Conservation (phyloP, 1,140 invertebrate species). For the Eufriesea mexicana region DNA sequence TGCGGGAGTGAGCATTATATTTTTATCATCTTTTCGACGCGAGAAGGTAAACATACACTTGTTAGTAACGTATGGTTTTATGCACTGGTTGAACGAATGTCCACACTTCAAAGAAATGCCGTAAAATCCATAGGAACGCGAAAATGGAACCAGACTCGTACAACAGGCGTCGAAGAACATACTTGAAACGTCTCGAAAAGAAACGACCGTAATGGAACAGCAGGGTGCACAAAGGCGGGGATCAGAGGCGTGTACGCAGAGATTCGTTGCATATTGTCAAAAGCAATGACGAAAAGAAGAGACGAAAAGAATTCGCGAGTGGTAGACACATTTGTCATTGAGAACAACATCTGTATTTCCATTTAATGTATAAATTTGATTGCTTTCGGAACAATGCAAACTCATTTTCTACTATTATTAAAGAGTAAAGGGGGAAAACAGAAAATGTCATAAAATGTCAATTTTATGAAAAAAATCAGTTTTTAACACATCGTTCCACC, state of each 20-base stretch:
- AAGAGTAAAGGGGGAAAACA: too few species aligned
- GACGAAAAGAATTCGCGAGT: neutral
- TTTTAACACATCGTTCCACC: too few species aligned
- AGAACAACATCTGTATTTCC: neutral
- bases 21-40: neutral
- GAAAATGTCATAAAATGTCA: too few species aligned
- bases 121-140: neutral
- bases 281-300: neutral
- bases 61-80: neutral
- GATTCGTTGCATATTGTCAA: neutral
- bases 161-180: neutral
- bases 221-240: neutral
- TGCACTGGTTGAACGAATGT: neutral
- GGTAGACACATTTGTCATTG: neutral
- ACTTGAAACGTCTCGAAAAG: slow-evolving; percentile 7
- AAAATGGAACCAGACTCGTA: neutral
- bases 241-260: neutral
- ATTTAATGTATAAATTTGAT: neutral
- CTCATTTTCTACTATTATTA: neutral
- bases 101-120: neutral
- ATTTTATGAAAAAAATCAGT: too few species aligned
- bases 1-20: neutral
- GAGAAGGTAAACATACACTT: too few species aligned
- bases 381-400: neutral
- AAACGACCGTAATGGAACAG: neutral